Evolutionary conservation across 2,888 invertebrate species (phyloP).

Genomic region (Spodoptera picta): DNA sequence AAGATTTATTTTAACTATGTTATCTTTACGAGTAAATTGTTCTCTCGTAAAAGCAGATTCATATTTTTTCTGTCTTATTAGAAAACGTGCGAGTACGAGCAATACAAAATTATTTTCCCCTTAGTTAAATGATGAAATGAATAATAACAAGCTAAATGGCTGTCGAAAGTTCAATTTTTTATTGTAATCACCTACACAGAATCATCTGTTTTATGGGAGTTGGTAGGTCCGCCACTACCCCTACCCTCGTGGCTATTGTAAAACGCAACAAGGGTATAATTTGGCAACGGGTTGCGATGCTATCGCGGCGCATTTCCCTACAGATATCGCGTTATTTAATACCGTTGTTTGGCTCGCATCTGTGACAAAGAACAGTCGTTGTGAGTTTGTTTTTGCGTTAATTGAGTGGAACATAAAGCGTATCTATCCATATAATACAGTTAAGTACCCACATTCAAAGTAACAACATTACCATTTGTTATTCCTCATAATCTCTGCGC

Average conservation of each 20-base stretch:
- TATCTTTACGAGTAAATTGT: slow-evolving; percentile 69
- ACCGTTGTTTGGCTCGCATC: slow-evolving; percentile 78
- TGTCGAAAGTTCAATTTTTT: slow-evolving; percentile 24
- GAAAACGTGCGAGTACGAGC: slow-evolving; percentile 18
- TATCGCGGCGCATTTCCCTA: slow-evolving; percentile 81
- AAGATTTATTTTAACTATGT: slow-evolving; percentile 81
- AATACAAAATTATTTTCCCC: slow-evolving; percentile 18
- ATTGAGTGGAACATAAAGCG: slow-evolving; percentile 57
- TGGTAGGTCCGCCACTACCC: slow-evolving; percentile 52
- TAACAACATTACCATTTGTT: slow-evolving; percentile 14
- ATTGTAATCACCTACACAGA: slow-evolving; percentile 37
- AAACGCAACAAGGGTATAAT: slow-evolving; percentile 84
- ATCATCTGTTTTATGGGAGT: slow-evolving; percentile 52
- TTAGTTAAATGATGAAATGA: slow-evolving; percentile 4
- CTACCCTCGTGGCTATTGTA: slow-evolving; percentile 71
- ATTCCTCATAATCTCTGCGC: background rate
- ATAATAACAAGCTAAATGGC: slow-evolving; percentile 5
- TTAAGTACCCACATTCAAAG: slow-evolving; percentile 19
- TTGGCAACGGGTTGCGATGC: slow-evolving; percentile 83
- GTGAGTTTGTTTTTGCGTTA: slow-evolving; percentile 63
- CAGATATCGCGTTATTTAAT: slow-evolving; percentile 85
- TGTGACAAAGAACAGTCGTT: slow-evolving; percentile 67
- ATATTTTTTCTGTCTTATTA: slow-evolving; percentile 50
- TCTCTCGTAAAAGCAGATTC: slow-evolving; percentile 55
- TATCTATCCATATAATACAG: slow-evolving; percentile 15